A percentile compares a stretch with the other conserved stretches of the same genome.
phyloP scores from a whole-genome alignment of 2,113 vertebrate species.

The Lagopus leucura region DNA sequence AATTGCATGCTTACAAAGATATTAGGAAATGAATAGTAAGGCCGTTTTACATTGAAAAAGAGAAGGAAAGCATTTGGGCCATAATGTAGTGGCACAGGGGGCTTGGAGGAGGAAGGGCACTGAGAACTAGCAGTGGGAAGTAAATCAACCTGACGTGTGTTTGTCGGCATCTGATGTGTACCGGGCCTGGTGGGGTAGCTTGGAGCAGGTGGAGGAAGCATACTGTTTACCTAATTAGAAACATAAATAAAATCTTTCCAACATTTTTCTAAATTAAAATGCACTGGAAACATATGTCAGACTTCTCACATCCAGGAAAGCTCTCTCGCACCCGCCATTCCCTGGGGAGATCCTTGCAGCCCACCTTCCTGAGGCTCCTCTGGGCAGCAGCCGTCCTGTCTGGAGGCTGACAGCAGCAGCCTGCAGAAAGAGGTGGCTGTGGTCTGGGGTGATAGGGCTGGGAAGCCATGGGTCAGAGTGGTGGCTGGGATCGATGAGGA shows the following conservation, averaged over 20 bases:
- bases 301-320: slow-evolving; percentile 29
- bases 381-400: not conserved
- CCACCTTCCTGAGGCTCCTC: not conserved
- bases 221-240: slow-evolving; percentile 71
- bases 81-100: not conserved
- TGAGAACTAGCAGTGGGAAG: not conserved
- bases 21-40: not conserved
- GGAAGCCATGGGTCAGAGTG: not conserved
- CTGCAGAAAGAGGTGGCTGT: not conserved
- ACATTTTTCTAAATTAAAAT: slow-evolving; percentile 50
- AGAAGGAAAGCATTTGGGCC: not conserved
- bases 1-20: not conserved
- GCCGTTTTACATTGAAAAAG: not conserved
- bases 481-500: not conserved
- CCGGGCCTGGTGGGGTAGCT: slow-evolving; percentile 43
- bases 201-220: slow-evolving; percentile 61
- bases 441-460: not conserved
- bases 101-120: slow-evolving; percentile 13
- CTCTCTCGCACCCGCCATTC: not conserved
- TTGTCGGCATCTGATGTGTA: slow-evolving; percentile 36
- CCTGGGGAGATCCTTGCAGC: not conserved
- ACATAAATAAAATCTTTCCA: slow-evolving; percentile 67
- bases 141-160: slow-evolving; percentile 39
- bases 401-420: not conserved
- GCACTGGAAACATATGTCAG: slow-evolving; percentile 55